These are phyloP conservation scores for Dinomys branickii DNA, from an alignment of 2,113 vertebrate species.

Conservation along the genomic window DNA sequence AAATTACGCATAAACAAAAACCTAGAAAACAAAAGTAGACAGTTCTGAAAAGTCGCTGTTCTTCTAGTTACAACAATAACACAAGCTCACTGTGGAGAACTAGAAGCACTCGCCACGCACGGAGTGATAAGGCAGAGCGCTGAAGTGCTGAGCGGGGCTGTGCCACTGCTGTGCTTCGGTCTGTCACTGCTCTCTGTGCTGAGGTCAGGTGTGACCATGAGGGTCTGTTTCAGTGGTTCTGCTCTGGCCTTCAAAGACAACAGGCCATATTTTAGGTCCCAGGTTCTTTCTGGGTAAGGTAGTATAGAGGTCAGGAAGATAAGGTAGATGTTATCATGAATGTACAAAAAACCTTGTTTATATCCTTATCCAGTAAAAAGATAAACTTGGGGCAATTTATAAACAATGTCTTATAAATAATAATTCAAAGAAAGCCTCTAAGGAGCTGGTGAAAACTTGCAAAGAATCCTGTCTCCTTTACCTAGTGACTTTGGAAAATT, in stretches of 20 bases:
- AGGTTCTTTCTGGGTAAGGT: slow-evolving; percentile 19
- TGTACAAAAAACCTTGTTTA: not conserved
- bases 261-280: not conserved
- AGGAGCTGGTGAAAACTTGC: not conserved
- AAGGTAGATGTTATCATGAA: not conserved
- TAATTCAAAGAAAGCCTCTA: not conserved
- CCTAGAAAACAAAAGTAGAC: not conserved
- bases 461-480: not conserved
- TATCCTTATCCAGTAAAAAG: not conserved
- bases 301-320: not conserved
- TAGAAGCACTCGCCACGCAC: not conserved
- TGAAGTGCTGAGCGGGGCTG: not conserved
- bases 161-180: not conserved
- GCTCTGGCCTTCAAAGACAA: not conserved
- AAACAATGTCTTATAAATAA: not conserved
- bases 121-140: not conserved
- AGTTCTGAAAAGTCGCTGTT: not conserved
- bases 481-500: not conserved
- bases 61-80: not conserved
- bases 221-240: not conserved
- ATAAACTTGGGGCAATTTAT: not conserved
- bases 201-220: not conserved
- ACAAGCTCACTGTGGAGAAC: not conserved
- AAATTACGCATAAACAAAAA: not conserved
- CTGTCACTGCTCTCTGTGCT: not conserved